A percentile compares a stretch with the other conserved stretches of the same genome.
Evolutionary conservation across 2,797 vertebrate genomes (phyloP).

Genomic region (Ataeniobius toweri): DNA sequence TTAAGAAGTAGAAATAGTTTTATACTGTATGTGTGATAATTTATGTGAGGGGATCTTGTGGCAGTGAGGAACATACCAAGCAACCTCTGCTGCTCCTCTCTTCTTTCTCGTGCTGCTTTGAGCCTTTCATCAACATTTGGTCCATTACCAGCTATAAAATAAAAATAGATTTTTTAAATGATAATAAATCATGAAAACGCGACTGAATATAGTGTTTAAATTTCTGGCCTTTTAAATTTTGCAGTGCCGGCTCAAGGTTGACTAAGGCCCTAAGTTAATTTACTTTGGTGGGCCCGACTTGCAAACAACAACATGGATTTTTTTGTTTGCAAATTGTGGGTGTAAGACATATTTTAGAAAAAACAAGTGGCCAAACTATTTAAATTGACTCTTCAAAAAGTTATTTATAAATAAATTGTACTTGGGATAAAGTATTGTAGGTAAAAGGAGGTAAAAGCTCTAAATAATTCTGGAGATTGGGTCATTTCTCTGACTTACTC

Average conservation of each 20-base stretch:
- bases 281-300: background rate
- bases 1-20: conserved; percentile 31
- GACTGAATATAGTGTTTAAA: background rate
- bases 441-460: background rate
- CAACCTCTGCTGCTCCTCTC: conserved; percentile 86
- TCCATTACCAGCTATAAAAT: conserved; percentile 49
- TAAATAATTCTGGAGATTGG: background rate
- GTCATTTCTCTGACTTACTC: background rate
- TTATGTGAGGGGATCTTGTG: background rate
- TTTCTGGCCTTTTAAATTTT: background rate
- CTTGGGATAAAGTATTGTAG: background rate
- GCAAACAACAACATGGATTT: background rate
- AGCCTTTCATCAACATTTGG: conserved; percentile 89
- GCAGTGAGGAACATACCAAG: conserved; percentile 78
- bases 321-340: no score
- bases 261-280: background rate
- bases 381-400: background rate
- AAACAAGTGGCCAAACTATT: background rate
- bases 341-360: background rate
- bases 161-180: background rate
- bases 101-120: conserved; percentile 87
- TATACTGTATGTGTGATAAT: conserved; percentile 16
- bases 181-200: background rate
- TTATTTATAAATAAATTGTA: background rate
- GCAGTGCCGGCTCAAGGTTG: background rate